Percentiles rank a stretch among this genome's conserved stretches.
These are phyloP conservation scores for Saccopteryx leptura DNA, from an alignment of 2,113 vertebrate species.

Conservation along the genomic window DNA sequence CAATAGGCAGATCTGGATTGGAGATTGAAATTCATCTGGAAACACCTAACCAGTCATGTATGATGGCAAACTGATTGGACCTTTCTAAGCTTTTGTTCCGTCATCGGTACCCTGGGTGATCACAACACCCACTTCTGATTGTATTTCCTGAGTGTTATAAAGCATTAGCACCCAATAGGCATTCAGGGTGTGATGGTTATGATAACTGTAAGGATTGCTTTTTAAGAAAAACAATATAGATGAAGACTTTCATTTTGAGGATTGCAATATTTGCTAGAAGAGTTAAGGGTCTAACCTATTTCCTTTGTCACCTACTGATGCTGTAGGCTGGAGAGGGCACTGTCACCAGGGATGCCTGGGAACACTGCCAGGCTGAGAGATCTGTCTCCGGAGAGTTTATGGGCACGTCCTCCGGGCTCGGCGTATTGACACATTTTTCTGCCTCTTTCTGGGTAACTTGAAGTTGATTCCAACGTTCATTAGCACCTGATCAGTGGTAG, in stretches of 20 bases:
- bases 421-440: neutral
- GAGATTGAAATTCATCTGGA: neutral
- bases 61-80: neutral
- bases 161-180: neutral
- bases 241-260: constrained; percentile 19
- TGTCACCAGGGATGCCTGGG: neutral
- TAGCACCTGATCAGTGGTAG: neutral
- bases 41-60: neutral
- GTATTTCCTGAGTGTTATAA: neutral
- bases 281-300: neutral
- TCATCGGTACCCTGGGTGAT: neutral
- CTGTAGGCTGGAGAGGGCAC: too few species aligned
- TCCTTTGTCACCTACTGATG: neutral
- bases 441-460: neutral
- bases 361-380: neutral
- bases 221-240: neutral
- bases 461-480: neutral
- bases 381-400: accelerated
- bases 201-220: neutral
- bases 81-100: neutral
- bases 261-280: neutral
- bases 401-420: neutral
- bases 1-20: neutral
- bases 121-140: neutral
- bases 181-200: neutral